Evolutionary conservation across 1,140 invertebrate genomes (phyloP).

Genomic region (Cataglyphis hispanica): DNA sequence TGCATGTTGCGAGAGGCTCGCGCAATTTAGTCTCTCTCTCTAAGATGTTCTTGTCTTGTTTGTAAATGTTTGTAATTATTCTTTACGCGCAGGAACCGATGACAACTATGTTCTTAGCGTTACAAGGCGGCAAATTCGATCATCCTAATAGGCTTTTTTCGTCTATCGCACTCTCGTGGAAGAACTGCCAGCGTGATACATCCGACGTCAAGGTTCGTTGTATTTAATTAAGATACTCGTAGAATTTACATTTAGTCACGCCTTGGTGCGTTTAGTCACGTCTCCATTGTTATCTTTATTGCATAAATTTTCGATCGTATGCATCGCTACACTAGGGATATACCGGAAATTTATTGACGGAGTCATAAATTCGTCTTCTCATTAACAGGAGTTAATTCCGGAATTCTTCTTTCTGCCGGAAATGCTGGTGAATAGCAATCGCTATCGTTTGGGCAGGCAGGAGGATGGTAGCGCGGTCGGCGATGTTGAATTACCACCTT

Average conservation of each 20-base stretch:
- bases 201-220: slow-evolving; percentile 97
- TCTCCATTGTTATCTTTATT: background rate
- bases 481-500: slow-evolving; percentile 97
- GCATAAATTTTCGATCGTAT: slow-evolving; percentile 26
- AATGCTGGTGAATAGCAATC: slow-evolving; percentile 97
- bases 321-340: background rate
- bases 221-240: slow-evolving; percentile 51
- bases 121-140: slow-evolving; percentile 99
- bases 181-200: slow-evolving; percentile 99
- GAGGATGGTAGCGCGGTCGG: slow-evolving; percentile 94
- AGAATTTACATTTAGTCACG: slow-evolving; percentile 50
- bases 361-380: slow-evolving; percentile 44
- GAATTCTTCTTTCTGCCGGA: slow-evolving; percentile 99
- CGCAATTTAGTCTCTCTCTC: background rate
- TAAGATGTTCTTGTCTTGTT: background rate
- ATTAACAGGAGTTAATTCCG: slow-evolving; percentile 96
- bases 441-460: slow-evolving; percentile 94
- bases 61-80: slow-evolving; percentile 38
- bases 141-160: slow-evolving; percentile 98
- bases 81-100: slow-evolving; percentile 94
- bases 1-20: background rate
- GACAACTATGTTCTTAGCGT: slow-evolving; percentile 98
- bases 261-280: background rate
- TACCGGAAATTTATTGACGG: background rate
- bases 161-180: slow-evolving; percentile 97